Evolutionary conservation across 35 echinoderm and acorn worm genomes (phyloP).

Genomic region (Stichopus chloronotus): DNA sequence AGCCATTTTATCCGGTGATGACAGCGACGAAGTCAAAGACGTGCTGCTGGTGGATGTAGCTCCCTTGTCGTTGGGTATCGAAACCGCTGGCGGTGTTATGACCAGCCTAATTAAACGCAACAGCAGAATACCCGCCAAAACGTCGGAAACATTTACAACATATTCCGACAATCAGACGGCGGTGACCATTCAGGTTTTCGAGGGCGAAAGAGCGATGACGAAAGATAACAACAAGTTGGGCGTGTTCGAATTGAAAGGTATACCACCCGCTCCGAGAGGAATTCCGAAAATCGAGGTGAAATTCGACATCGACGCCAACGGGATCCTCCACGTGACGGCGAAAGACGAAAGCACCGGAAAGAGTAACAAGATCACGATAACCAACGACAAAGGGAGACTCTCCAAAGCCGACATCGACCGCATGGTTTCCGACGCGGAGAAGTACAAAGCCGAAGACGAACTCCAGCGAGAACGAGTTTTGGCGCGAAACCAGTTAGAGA

Average conservation of each 20-base stretch:
- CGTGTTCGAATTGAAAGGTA: constrained; percentile 83
- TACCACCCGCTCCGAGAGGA: constrained; percentile 95
- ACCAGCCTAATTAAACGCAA: constrained; percentile 90
- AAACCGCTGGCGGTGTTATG: constrained; percentile 97
- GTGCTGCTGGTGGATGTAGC: constrained; percentile 84
- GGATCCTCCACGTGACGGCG: constrained; percentile 93
- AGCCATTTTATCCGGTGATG: constrained; percentile 87
- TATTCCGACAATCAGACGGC: constrained; percentile 91
- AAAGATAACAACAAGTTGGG: constrained; percentile 93
- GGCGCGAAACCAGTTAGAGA: constrained; percentile 84
- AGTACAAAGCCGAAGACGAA: constrained; percentile 91
- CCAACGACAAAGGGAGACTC: constrained; percentile 94
- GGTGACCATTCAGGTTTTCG: constrained; percentile 89
- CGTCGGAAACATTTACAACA: constrained; percentile 76
- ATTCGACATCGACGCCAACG: constrained; percentile 97
- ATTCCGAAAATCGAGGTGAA: constrained; percentile 96
- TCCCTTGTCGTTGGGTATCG: constrained; percentile 90
- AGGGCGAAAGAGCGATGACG: constrained; percentile 89
- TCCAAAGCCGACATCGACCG: constrained; percentile 84
- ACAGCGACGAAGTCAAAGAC: constrained; percentile 74
- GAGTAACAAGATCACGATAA: constrained; percentile 88
- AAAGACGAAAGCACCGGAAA: constrained; percentile 90
- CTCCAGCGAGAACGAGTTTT: constrained; percentile 67
- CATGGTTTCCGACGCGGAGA: constrained; percentile 85
- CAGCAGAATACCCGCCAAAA: constrained; percentile 79